A percentile compares a stretch with the other conserved stretches of the same genome.
These are phyloP conservation scores for Yponomeuta cagnagella DNA, from an alignment of 2,888 invertebrate species.

Conservation along the genomic window DNA sequence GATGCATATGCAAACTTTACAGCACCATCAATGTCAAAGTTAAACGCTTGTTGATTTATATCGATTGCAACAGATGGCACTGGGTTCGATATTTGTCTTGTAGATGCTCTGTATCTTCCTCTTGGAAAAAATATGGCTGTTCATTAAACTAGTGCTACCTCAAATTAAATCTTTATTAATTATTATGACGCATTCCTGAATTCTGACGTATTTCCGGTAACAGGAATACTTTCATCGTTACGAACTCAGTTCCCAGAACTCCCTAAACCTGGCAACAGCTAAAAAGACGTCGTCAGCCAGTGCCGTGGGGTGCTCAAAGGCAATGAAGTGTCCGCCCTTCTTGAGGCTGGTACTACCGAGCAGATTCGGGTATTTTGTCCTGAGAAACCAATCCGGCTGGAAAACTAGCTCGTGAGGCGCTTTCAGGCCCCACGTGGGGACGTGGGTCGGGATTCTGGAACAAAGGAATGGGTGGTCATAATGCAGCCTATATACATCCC, in stretches of 20 bases:
- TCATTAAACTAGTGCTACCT: too few relatives aligned
- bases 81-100: too few relatives aligned
- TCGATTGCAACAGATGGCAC: too few relatives aligned
- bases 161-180: too few relatives aligned
- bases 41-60: too few relatives aligned
- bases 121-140: too few relatives aligned
- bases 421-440: conserved; percentile 83
- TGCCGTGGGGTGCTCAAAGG: conserved; percentile 84
- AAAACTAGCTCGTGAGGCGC: conserved; percentile 81
- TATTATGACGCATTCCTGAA: too few relatives aligned
- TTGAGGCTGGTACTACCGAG: conserved; percentile 78
- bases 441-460: conserved; percentile 79
- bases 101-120: too few relatives aligned
- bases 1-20: too few relatives aligned
- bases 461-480: background rate
- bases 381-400: conserved; percentile 76
- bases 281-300: conserved; percentile 80
- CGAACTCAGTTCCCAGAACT: background rate
- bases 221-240: background rate
- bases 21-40: too few relatives aligned
- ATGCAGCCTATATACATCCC: too few relatives aligned
- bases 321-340: conserved; percentile 90
- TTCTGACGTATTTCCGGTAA: too few relatives aligned
- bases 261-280: conserved; percentile 32
- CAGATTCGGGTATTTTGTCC: conserved; percentile 78